Percentiles rank a stretch among this genome's conserved stretches.
Evolutionary conservation across 2,797 vertebrate species (phyloP).

Genomic region (Halcyon leucocephala): DNA sequence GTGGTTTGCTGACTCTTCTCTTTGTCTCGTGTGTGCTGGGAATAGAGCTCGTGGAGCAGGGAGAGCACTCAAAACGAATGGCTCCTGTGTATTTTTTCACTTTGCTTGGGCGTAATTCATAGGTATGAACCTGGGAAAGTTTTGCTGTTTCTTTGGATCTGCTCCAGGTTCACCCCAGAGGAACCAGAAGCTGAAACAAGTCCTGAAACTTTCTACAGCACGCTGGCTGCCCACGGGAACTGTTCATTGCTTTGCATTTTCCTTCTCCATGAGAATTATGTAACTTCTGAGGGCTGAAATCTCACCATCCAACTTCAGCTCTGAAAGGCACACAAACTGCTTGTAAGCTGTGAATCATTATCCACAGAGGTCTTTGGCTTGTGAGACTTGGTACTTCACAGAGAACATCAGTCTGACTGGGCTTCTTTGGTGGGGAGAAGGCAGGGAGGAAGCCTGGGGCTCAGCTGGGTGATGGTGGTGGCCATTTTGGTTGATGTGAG

Average conservation of each 20-base stretch:
- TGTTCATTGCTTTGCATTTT: neutral
- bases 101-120: neutral
- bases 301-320: neutral
- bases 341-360: neutral
- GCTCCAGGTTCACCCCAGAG: neutral
- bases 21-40: neutral
- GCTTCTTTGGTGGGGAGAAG: neutral
- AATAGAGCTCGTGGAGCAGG: neutral
- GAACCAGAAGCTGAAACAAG: neutral
- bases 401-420: neutral
- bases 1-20: conserved; percentile 65
- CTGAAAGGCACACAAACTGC: rapidly evolving
- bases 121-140: neutral
- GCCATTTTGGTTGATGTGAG: neutral
- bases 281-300: neutral
- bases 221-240: neutral
- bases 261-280: neutral
- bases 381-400: neutral
- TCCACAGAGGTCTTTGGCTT: neutral
- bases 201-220: neutral
- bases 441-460: neutral
- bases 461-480: rapidly evolving
- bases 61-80: neutral
- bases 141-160: neutral
- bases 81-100: neutral